Evolutionary conservation across 2,113 vertebrate species (phyloP).

Genomic region (Mus pahari): DNA sequence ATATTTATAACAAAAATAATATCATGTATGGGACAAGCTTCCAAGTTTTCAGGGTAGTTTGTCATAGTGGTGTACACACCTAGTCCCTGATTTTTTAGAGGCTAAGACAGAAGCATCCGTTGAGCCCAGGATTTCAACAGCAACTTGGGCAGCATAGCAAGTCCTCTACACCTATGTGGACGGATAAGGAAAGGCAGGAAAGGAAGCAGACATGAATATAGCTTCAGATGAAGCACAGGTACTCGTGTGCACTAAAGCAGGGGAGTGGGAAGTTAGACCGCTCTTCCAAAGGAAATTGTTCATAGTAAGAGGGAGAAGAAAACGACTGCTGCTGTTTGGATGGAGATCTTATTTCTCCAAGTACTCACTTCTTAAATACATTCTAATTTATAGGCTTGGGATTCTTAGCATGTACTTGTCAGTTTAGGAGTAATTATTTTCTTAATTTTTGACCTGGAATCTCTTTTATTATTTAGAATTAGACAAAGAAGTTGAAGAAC

Average conservation of each 20-base stretch:
- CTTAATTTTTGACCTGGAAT: slow-evolving; percentile 60
- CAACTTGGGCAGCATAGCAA: not conserved
- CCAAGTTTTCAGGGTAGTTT: not conserved
- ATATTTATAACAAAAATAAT: slow-evolving; percentile 31
- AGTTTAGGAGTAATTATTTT: slow-evolving; percentile 48
- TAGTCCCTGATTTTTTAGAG: not conserved
- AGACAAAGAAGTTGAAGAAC: slow-evolving; percentile 92
- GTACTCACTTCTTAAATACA: not conserved
- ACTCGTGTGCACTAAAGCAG: not conserved
- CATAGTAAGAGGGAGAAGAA: not conserved
- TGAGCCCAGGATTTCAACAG: not conserved
- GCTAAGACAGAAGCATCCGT: not conserved
- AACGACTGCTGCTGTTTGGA: not conserved
- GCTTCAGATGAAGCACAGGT: not conserved
- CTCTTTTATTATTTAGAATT: slow-evolving; percentile 88
- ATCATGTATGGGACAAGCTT: slow-evolving; percentile 40
- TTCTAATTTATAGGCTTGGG: slow-evolving; percentile 41
- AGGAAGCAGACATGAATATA: not conserved
- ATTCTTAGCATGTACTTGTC: not conserved
- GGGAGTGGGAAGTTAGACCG: not conserved
- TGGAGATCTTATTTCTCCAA: slow-evolving; percentile 55
- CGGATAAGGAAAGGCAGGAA: not conserved
- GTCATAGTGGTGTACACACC: not conserved
- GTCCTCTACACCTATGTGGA: not conserved
- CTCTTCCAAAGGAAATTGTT: slow-evolving; percentile 17